These are phyloP conservation scores for Chiridota heheva DNA, from an alignment of 35 echinoderm and acorn worm species.

Conservation along the genomic window DNA sequence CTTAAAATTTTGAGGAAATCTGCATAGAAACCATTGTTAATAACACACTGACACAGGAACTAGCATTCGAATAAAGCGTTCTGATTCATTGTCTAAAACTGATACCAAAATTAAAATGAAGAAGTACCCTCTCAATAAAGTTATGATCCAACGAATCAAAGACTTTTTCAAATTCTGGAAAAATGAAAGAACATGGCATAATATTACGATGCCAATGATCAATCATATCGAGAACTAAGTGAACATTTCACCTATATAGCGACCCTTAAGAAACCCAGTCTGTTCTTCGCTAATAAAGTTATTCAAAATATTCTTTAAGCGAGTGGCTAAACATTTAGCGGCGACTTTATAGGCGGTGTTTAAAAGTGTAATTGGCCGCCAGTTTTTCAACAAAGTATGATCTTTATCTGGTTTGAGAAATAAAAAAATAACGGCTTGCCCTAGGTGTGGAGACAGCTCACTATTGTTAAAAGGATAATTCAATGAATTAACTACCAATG, in stretches of 20 bases:
- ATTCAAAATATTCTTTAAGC: background rate
- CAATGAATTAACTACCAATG: background rate
- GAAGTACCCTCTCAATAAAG: background rate
- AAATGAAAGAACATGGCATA: no score
- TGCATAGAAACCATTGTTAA: background rate
- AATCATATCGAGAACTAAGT: background rate
- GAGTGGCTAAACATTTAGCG: constrained; percentile 2
- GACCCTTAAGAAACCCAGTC: constrained; percentile 21
- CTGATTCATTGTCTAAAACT: background rate
- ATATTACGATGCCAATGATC: background rate
- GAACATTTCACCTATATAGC: constrained; percentile 19
- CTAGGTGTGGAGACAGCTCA: background rate
- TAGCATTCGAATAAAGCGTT: background rate
- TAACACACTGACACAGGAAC: background rate
- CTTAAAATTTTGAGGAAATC: background rate
- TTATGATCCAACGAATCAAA: background rate
- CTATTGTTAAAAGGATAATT: constrained; percentile 12
- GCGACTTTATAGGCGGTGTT: constrained; percentile 28
- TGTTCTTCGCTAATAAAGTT: background rate
- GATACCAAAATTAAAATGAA: background rate
- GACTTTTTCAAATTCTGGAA: constrained; percentile 15
- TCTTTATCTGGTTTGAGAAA: constrained; percentile 23
- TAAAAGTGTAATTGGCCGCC: constrained; percentile 1
- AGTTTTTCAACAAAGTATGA: background rate
- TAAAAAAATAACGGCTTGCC: background rate